Conservation (phyloP, 2,888 invertebrate genomes). For the Unio pictorum region DNA sequence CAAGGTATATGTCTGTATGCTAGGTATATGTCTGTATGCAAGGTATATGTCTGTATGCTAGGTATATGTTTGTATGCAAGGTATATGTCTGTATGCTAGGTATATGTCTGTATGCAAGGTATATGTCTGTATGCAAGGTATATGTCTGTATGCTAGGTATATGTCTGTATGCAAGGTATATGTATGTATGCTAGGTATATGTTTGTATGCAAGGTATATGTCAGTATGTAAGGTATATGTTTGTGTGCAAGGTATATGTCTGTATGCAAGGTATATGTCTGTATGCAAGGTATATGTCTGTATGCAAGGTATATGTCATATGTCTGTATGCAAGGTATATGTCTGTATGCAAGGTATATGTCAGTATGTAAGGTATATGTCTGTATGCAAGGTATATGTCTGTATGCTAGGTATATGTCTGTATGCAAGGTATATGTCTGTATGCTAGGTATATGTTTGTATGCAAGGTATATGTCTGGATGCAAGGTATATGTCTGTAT, state of each 20-base stretch:
- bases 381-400: neutral
- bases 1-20: too few species aligned
- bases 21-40: too few species aligned
- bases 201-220: conserved; percentile 26
- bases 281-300: conserved; percentile 1
- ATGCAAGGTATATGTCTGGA: conserved; percentile 6
- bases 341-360: neutral
- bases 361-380: too few species aligned
- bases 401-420: conserved; percentile 26
- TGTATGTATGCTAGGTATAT: too few species aligned
- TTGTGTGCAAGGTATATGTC: too few species aligned
- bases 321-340: conserved; percentile 10
- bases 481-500: conserved; percentile 15
- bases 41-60: conserved; percentile 14
- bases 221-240: conserved; percentile 8
- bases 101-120: too few species aligned
- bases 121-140: conserved; percentile 27
- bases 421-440: too few species aligned
- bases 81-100: too few species aligned
- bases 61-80: conserved; percentile 22
- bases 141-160: conserved; percentile 6
- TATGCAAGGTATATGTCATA: conserved; percentile 27
- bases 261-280: too few species aligned
- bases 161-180: too few species aligned
- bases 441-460: too few species aligned